Evolutionary conservation across 1,140 invertebrate genomes (phyloP).

Genomic region (Harlomillsia oculata): DNA sequence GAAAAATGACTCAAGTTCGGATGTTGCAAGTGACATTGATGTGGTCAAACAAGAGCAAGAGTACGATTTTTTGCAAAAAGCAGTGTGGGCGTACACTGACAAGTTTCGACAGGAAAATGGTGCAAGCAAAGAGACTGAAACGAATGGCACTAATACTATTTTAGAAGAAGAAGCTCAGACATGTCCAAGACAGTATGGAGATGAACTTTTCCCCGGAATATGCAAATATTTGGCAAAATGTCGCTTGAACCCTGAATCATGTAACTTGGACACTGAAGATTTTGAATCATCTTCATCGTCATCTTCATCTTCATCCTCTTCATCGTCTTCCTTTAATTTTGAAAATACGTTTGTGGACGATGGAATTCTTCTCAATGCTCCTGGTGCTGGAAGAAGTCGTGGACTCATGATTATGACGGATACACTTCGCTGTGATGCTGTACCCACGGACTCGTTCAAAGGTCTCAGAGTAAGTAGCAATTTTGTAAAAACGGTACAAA

Average conservation of each 20-base stretch:
- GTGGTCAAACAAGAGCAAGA: slow-evolving; percentile 28
- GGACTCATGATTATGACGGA: slow-evolving; percentile 35
- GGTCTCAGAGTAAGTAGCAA: slow-evolving; percentile 20
- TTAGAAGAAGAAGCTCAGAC: slow-evolving; percentile 10
- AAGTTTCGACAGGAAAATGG: slow-evolving; percentile 3
- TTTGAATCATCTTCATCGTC: too few relatives aligned
- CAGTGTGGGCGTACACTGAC: slow-evolving; percentile 29
- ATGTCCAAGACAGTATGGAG: slow-evolving; percentile 17
- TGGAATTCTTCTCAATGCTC: too few relatives aligned
- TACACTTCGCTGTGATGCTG: slow-evolving; percentile 29
- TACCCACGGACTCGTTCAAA: slow-evolving; percentile 34
- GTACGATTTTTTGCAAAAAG: slow-evolving; percentile 28
- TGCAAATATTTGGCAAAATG: slow-evolving; percentile 25
- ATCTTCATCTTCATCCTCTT: too few relatives aligned
- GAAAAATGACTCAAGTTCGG: too few relatives aligned
- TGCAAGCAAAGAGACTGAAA: neutral
- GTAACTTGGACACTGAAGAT: slow-evolving; percentile 15
- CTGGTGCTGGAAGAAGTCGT: slow-evolving; percentile 34
- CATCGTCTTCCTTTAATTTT: too few relatives aligned
- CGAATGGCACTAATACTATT: neutral
- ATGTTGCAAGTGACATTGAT: slow-evolving; percentile 14
- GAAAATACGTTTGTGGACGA: too few relatives aligned
- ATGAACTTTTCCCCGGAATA: slow-evolving; percentile 29
- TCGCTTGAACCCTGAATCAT: slow-evolving; percentile 22
- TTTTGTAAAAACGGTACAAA: neutral